A percentile compares a stretch with the other conserved stretches of the same genome.
Evolutionary conservation across 2,888 invertebrate species (phyloP).

Genomic region (Chrysodeixis includens): DNA sequence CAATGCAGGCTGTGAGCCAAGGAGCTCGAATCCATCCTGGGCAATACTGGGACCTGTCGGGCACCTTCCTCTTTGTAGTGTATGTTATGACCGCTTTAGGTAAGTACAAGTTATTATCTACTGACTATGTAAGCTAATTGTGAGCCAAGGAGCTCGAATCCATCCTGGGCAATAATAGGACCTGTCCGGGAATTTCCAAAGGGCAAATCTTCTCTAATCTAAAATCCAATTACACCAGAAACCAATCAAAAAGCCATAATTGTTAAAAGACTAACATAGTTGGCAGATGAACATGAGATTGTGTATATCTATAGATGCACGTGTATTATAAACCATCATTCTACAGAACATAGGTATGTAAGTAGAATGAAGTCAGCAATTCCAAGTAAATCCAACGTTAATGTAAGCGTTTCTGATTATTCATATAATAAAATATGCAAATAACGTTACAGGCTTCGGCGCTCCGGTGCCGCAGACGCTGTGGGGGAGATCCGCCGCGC

Average conservation of each 20-base stretch:
- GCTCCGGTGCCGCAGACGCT: conserved; percentile 92
- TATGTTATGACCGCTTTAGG: conserved; percentile 92
- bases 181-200: too few relatives aligned
- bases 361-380: neutral
- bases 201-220: too few relatives aligned
- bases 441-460: conserved; percentile 89
- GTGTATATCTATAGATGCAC: too few relatives aligned
- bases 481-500: conserved; percentile 90
- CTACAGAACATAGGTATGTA: too few relatives aligned
- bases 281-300: too few relatives aligned
- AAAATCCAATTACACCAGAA: too few relatives aligned
- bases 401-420: conserved; percentile 17
- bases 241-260: too few relatives aligned
- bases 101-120: conserved; percentile 59
- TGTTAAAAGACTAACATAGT: too few relatives aligned
- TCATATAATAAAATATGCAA: conserved; percentile 39
- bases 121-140: neutral
- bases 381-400: conserved; percentile 1
- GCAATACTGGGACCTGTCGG: conserved; percentile 91
- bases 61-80: conserved; percentile 91
- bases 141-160: too few relatives aligned
- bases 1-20: conserved; percentile 79
- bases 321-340: too few relatives aligned
- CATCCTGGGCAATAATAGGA: too few relatives aligned
- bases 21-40: conserved; percentile 85